These are phyloP conservation scores for Orius insidiosus DNA, from an alignment of 1,140 invertebrate species.

Conservation along the genomic window DNA sequence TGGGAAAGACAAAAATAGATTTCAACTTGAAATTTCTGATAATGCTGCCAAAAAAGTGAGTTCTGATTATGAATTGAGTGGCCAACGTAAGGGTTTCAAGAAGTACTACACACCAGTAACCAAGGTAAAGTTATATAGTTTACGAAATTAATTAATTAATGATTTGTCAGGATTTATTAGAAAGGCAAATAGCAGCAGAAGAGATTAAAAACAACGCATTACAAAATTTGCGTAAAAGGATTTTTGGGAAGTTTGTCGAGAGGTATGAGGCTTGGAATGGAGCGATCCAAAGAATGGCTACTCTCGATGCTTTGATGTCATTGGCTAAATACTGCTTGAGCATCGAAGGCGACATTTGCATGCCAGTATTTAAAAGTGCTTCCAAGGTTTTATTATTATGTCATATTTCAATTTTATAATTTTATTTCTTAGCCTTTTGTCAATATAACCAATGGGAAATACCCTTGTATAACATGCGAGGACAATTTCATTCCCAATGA, in stretches of 20 bases:
- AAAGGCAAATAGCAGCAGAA: constrained; percentile 61
- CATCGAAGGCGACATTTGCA: constrained; percentile 47
- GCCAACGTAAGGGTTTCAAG: constrained; percentile 75
- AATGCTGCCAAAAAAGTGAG: constrained; percentile 45
- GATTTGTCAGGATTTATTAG: constrained; percentile 42
- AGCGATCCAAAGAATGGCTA: constrained; percentile 60
- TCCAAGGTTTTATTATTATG: constrained; percentile 20
- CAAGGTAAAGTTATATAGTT: constrained; percentile 31
- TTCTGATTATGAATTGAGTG: constrained; percentile 59
- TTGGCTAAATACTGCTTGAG: constrained; percentile 60
- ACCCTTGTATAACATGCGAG: constrained; percentile 56
- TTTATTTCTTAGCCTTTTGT: constrained; percentile 60
- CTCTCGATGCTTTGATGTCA: constrained; percentile 71
- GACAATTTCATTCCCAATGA: constrained; percentile 87
- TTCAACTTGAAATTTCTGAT: constrained; percentile 85
- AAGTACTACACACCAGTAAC: constrained; percentile 63
- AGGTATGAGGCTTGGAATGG: constrained; percentile 59
- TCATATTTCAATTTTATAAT: constrained; percentile 3
- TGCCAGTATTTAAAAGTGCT: constrained; percentile 47
- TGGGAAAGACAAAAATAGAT: constrained; percentile 79
- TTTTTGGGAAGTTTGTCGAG: constrained; percentile 81
- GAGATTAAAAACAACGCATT: constrained; percentile 55
- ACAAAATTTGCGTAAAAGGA: constrained; percentile 71
- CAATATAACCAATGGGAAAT: constrained; percentile 65
- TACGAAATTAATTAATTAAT: constrained; percentile 6